Evolutionary conservation across 2,113 vertebrate genomes (phyloP).

Genomic region (Nestor notabilis): DNA sequence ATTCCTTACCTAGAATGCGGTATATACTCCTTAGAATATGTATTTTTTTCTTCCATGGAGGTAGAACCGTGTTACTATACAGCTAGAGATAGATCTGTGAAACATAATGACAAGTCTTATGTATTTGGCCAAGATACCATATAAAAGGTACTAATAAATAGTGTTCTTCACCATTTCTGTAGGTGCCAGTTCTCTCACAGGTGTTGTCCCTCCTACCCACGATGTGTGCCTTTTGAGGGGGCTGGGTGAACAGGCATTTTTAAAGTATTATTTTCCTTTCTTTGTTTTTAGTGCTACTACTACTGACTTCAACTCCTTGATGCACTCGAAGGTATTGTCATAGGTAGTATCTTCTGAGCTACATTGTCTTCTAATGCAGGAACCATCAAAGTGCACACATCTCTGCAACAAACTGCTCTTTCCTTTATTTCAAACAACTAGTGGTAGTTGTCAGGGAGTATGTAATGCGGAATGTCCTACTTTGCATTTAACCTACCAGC

Average conservation of each 20-base stretch:
- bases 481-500: not conserved
- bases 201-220: not conserved
- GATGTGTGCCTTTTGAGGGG: not conserved
- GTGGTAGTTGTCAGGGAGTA: not conserved
- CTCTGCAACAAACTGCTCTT: not conserved
- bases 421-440: not conserved
- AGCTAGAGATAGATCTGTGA: not conserved
- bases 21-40: not conserved
- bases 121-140: not conserved
- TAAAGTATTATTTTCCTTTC: constrained; percentile 20
- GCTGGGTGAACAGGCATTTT: not conserved
- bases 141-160: not conserved
- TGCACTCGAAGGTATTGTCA: constrained; percentile 82
- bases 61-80: not conserved
- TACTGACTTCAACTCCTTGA: constrained; percentile 77
- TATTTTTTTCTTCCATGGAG: not conserved
- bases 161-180: not conserved
- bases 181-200: not conserved
- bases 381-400: not conserved
- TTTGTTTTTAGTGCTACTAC: constrained; percentile 73
- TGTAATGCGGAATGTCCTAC: not conserved
- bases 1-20: not conserved
- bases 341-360: not conserved
- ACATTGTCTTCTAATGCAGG: not conserved
- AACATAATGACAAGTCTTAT: not conserved